Conservation (phyloP, 2,888 invertebrate genomes). For the Exephanes ischioxanthus region DNA sequence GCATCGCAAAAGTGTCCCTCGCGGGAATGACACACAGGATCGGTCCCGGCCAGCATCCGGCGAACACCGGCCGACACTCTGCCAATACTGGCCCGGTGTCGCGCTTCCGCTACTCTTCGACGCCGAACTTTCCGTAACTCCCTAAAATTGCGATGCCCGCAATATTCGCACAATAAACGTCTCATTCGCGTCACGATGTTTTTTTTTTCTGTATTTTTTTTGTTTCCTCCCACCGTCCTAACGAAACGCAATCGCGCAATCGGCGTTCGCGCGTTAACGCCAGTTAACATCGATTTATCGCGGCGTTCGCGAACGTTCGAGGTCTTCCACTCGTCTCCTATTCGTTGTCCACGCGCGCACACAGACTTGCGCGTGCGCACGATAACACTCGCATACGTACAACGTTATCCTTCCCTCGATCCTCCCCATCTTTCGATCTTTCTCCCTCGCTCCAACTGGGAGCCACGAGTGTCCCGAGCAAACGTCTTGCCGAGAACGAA, state of each 20-base stretch:
- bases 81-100: too few relatives aligned
- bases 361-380: neutral
- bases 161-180: neutral
- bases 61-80: too few relatives aligned
- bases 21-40: too few relatives aligned
- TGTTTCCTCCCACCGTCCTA: conserved; percentile 2
- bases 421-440: conserved; percentile 5
- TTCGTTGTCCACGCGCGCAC: conserved; percentile 18
- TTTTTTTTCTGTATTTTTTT: neutral
- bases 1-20: too few relatives aligned
- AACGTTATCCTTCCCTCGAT: conserved; percentile 16
- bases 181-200: neutral
- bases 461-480: conserved; percentile 61
- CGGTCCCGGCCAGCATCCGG: too few relatives aligned
- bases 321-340: conserved; percentile 40
- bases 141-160: neutral
- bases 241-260: conserved; percentile 29
- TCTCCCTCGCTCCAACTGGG: conserved; percentile 17
- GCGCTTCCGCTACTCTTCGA: too few relatives aligned
- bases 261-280: conserved; percentile 58
- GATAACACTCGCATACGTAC: neutral
- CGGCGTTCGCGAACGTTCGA: conserved; percentile 54
- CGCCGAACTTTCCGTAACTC: neutral
- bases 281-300: conserved; percentile 67
- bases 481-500: conserved; percentile 68